phyloP scores from a whole-genome alignment of 2,888 invertebrate genomes.

The Cryptocheilus praepositus region DNA sequence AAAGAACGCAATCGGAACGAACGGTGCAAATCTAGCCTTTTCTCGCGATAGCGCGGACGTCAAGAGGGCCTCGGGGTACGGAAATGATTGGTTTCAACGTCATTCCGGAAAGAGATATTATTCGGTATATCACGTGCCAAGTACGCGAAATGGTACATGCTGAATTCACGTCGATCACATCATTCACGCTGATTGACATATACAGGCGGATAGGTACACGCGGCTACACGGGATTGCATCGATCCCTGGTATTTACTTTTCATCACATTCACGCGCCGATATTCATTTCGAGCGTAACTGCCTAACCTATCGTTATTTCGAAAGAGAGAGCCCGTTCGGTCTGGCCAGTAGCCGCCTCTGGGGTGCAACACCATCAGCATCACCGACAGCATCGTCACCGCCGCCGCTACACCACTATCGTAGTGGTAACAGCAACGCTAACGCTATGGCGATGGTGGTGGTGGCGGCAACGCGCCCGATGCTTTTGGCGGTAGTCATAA shows the following conservation, averaged over 20 bases:
- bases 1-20: too few species aligned
- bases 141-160: conserved; percentile 9
- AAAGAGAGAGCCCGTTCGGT: conserved; percentile 30
- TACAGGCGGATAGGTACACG: conserved; percentile 13
- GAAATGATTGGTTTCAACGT: not conserved
- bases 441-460: not conserved
- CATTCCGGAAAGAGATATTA: not conserved
- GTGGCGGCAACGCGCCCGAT: conserved; percentile 23
- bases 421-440: conserved; percentile 4
- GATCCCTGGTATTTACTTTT: conserved; percentile 48
- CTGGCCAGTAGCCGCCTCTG: conserved; percentile 17
- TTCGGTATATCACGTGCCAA: conserved; percentile 1
- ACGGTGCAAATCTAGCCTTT: not conserved
- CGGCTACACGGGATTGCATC: conserved; percentile 4
- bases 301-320: conserved; percentile 48
- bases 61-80: not conserved
- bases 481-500: conserved; percentile 56
- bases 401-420: conserved; percentile 6
- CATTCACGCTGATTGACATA: conserved; percentile 26
- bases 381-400: conserved; percentile 6
- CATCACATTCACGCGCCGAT: conserved; percentile 39
- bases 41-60: not conserved
- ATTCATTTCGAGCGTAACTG: conserved; percentile 50
- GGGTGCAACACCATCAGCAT: conserved; percentile 11
- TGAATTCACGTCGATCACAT: conserved; percentile 17